These are phyloP conservation scores for Podarcis raffonei DNA, from an alignment of 2,113 vertebrate genomes.

Conservation along the genomic window DNA sequence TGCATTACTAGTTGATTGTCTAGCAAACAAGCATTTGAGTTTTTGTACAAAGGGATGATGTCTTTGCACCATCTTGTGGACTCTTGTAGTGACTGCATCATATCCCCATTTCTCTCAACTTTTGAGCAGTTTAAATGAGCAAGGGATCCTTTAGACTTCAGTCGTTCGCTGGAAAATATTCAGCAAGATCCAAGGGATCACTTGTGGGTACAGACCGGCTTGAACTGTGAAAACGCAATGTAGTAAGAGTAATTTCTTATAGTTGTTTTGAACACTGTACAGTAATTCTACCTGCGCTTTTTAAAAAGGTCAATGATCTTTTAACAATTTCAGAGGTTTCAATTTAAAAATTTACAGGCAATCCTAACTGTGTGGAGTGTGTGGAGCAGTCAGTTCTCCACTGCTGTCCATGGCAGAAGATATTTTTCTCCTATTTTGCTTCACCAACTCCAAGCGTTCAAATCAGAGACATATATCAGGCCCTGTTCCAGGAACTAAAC, in stretches of 20 bases:
- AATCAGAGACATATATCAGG: too few relatives aligned
- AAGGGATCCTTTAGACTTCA: background rate
- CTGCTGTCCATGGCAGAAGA: too few relatives aligned
- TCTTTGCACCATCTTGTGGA: conserved; percentile 25
- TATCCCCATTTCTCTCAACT: background rate
- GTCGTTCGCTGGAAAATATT: background rate
- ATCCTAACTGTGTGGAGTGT: too few relatives aligned
- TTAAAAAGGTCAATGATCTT: background rate
- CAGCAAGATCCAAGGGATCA: background rate
- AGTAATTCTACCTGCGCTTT: background rate
- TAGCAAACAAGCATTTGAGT: background rate
- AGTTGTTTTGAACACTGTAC: background rate
- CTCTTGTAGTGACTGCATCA: background rate
- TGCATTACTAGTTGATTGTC: background rate
- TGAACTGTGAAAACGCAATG: background rate
- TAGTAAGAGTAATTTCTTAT: background rate
- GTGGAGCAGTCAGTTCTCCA: too few relatives aligned
- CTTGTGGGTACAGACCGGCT: background rate
- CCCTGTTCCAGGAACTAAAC: too few relatives aligned
- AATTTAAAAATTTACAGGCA: too few relatives aligned
- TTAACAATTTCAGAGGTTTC: background rate
- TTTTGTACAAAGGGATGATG: background rate
- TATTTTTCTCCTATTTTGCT: too few relatives aligned
- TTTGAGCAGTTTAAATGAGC: background rate
- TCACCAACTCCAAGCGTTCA: too few relatives aligned